Evolutionary conservation across 2,797 vertebrate genomes (phyloP).

Genomic region (Parotocinclus haroldoi): DNA sequence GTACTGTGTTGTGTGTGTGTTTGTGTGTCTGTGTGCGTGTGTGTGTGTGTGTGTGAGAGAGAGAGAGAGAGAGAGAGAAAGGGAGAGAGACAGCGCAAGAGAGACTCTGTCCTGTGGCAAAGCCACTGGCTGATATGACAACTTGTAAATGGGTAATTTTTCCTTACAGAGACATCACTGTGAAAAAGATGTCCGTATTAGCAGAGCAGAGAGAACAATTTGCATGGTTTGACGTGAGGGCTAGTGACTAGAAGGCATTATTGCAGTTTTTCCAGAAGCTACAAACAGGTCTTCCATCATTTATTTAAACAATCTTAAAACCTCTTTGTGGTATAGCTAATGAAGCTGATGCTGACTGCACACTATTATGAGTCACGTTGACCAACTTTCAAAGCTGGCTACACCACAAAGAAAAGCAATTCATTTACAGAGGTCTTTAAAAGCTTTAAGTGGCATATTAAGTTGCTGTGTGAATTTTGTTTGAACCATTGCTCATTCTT

Average conservation of each 20-base stretch:
- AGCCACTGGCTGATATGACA: slow-evolving; percentile 18
- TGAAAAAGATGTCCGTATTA: slow-evolving; percentile 5
- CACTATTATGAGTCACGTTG: slow-evolving; percentile 29
- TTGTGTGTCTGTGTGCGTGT: too few relatives aligned
- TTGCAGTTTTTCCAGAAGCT: too few relatives aligned
- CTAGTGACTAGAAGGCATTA: too few relatives aligned
- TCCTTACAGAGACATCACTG: slow-evolving; percentile 43
- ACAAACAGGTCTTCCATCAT: too few relatives aligned
- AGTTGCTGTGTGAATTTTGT: slow-evolving; percentile 28
- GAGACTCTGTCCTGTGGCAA: slow-evolving; percentile 17
- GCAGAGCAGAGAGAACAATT: not conserved
- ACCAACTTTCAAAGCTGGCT: slow-evolving; percentile 25
- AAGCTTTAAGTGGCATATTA: slow-evolving; percentile 24
- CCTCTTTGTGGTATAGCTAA: slow-evolving; percentile 45
- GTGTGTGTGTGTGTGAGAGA: too few relatives aligned
- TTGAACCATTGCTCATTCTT: slow-evolving; percentile 29
- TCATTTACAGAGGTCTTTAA: slow-evolving; percentile 30
- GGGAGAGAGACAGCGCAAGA: too few relatives aligned
- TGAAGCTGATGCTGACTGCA: slow-evolving; percentile 38
- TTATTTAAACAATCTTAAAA: too few relatives aligned
- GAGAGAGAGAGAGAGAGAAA: not conserved
- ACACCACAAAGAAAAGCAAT: slow-evolving; percentile 17
- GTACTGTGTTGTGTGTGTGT: not conserved
- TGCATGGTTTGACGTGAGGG: slow-evolving; percentile 27
- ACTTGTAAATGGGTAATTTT: slow-evolving; percentile 29